Percentiles rank a stretch among this genome's conserved stretches.
Evolutionary conservation across 2,113 vertebrate species (phyloP).

Genomic region (Atractosteus spatula): DNA sequence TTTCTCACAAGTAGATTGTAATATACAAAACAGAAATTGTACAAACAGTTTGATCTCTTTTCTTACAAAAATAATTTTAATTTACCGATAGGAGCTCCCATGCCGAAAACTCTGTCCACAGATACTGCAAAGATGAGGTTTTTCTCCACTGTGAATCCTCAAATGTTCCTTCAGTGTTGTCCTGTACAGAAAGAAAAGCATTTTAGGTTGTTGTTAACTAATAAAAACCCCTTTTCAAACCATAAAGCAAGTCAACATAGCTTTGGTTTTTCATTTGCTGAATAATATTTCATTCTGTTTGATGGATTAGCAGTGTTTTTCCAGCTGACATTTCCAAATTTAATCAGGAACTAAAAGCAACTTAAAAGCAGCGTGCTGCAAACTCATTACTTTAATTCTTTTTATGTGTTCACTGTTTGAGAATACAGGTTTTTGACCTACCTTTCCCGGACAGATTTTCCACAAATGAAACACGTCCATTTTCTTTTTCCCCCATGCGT

Average conservation of each 20-base stretch:
- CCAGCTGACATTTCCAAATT: no score
- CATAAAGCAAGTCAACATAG: no score
- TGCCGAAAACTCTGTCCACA: conserved; percentile 97
- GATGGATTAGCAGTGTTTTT: no score
- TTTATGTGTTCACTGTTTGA: no score
- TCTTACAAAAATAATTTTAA: neutral
- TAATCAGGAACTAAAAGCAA: no score
- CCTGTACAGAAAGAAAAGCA: conserved; percentile 55
- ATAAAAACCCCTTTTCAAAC: no score
- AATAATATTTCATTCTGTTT: no score
- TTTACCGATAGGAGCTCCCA: conserved; percentile 93
- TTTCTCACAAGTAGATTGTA: neutral
- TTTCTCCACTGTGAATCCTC: conserved; percentile 96
- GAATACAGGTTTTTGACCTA: conserved; percentile 40
- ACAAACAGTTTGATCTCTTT: no score
- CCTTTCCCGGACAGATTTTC: conserved; percentile 96
- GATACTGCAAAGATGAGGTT: conserved; percentile 94
- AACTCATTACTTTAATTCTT: no score
- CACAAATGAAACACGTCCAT: conserved; percentile 94
- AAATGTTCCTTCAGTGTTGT: conserved; percentile 93
- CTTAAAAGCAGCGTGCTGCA: no score
- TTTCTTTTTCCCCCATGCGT: conserved; percentile 96
- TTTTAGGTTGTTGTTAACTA: neutral
- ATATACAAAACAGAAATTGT: neutral
- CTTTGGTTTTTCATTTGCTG: no score